Conservation (phyloP, 2,888 invertebrate species). For the Auanema sp. region DNA sequence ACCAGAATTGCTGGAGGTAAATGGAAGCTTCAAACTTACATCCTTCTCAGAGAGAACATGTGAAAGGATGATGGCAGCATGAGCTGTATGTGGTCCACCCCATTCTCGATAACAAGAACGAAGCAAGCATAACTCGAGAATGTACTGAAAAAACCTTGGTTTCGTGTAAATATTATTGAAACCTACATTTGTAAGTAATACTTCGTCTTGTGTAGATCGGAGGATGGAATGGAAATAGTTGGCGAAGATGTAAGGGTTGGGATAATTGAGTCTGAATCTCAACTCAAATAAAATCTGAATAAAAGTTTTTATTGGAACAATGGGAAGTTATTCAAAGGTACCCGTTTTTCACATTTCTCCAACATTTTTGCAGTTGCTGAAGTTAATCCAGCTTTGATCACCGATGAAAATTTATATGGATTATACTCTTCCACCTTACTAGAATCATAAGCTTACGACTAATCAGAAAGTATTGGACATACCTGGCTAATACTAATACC, state of each 20-base stretch:
- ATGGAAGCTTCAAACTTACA: no score
- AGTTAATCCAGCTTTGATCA: not conserved
- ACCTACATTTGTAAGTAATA: slow-evolving; percentile 15
- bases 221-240: slow-evolving; percentile 17
- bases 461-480: not conserved
- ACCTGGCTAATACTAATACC: slow-evolving; percentile 12
- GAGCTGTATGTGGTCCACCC: slow-evolving; percentile 17
- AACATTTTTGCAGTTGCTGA: no score
- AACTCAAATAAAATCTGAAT: slow-evolving; percentile 4
- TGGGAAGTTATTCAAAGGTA: no score
- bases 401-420: slow-evolving; percentile 9
- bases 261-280: slow-evolving; percentile 7
- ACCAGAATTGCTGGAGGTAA: no score
- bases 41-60: not conserved
- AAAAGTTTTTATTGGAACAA: no score
- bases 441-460: not conserved
- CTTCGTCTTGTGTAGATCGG: not conserved
- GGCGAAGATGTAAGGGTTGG: slow-evolving; percentile 15
- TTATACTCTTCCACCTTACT: slow-evolving; percentile 16
- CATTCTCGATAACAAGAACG: slow-evolving; percentile 12
- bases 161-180: no score
- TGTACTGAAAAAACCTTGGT: slow-evolving; percentile 8
- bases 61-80: slow-evolving; percentile 16
- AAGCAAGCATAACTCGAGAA: slow-evolving; percentile 14
- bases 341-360: no score